Conservation (phyloP, 2,888 invertebrate genomes). For the Apotomis capreana region DNA sequence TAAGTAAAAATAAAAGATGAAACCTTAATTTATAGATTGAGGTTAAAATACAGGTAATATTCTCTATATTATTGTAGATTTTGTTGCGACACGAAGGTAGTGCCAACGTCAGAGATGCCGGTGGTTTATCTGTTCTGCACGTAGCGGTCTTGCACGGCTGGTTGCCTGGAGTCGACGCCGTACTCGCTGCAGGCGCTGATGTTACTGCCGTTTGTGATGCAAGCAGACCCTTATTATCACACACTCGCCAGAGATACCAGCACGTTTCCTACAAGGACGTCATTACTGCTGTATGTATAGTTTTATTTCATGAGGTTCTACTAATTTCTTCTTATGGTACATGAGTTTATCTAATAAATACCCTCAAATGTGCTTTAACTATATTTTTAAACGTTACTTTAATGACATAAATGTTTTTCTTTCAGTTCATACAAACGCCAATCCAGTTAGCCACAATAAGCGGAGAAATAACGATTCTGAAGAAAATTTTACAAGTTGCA, state of each 20-base stretch:
- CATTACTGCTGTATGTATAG: slow-evolving; percentile 14
- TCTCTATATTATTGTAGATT: not conserved
- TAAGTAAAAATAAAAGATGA: too few relatives aligned
- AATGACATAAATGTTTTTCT: not conserved
- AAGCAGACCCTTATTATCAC: slow-evolving; percentile 25
- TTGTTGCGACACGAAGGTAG: slow-evolving; percentile 39
- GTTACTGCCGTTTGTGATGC: slow-evolving; percentile 10
- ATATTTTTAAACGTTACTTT: too few relatives aligned
- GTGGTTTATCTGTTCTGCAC: slow-evolving; percentile 57
- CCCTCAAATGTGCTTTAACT: too few relatives aligned
- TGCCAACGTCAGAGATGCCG: slow-evolving; percentile 49
- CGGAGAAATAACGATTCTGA: slow-evolving; percentile 52
- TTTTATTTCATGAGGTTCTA: too few relatives aligned
- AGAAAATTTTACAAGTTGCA: slow-evolving; percentile 53
- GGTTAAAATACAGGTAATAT: not conserved
- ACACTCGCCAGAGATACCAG: slow-evolving; percentile 52
- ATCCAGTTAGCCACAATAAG: slow-evolving; percentile 57
- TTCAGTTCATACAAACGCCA: slow-evolving; percentile 50
- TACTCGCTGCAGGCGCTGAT: slow-evolving; percentile 10
- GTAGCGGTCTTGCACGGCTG: slow-evolving; percentile 54
- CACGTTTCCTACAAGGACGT: slow-evolving; percentile 41
- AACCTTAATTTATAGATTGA: too few relatives aligned
- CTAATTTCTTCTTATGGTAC: too few relatives aligned
- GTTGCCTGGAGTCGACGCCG: slow-evolving; percentile 50
- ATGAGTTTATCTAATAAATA: too few relatives aligned